Conservation (phyloP, 2,113 vertebrate species). For the Pollachius pollachius region DNA sequence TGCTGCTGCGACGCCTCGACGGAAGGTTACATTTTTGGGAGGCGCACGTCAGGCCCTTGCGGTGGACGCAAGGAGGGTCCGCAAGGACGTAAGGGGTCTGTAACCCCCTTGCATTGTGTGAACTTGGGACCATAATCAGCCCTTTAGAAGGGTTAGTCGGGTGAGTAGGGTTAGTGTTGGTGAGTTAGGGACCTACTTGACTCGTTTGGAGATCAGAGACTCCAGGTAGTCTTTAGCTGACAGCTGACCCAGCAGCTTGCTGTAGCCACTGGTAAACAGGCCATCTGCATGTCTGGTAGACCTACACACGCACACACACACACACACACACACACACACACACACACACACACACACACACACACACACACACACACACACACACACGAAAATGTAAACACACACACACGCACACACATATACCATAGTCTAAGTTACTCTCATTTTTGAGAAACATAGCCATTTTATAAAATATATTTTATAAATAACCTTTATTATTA, state of each 20-base stretch:
- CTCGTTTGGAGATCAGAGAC: constrained; percentile 81
- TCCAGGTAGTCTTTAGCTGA: constrained; percentile 84
- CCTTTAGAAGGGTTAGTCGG: not conserved
- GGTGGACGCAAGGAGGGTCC: no score
- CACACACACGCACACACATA: not conserved
- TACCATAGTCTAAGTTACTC: not conserved
- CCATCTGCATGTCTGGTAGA: constrained; percentile 81
- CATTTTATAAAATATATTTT: no score
- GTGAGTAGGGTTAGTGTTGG: not conserved
- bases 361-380: not conserved
- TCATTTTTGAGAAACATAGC: no score
- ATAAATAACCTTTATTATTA: no score
- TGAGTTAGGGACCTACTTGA: constrained; percentile 63
- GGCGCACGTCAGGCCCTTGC: no score
- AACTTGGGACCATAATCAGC: no score
- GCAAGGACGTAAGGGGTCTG: no score
- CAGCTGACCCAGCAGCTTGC: constrained; percentile 81
- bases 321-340: not conserved
- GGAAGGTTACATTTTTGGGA: no score
- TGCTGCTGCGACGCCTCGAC: no score
- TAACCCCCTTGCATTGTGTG: no score
- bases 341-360: not conserved
- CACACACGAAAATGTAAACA: not conserved
- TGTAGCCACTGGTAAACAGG: constrained; percentile 82
- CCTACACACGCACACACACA: constrained; percentile 36